Percentiles rank a stretch among this genome's conserved stretches.
Evolutionary conservation across 1,140 invertebrate genomes (phyloP).

Genomic region (Cheumatopsyche charites): DNA sequence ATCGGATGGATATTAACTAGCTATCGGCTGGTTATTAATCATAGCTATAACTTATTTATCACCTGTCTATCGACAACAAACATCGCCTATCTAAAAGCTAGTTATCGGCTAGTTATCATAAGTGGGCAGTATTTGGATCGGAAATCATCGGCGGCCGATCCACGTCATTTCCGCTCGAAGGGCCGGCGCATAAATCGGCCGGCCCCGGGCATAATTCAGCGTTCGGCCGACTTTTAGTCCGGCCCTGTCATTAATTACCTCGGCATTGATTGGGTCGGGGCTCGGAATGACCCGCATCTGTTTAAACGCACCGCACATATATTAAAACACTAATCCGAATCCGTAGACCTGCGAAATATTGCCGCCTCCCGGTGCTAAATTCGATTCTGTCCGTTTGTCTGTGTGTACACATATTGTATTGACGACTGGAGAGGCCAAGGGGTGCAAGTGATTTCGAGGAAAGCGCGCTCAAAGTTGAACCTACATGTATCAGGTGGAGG

Average conservation of each 20-base stretch:
- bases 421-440: not conserved
- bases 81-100: no score
- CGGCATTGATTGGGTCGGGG: conserved; percentile 33
- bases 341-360: not conserved
- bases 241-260: conserved; percentile 30
- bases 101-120: no score
- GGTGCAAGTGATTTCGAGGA: no score
- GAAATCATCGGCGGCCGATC: no score
- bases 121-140: no score
- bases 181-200: conserved; percentile 3
- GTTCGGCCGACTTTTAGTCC: conserved; percentile 23
- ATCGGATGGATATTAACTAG: no score
- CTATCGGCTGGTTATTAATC: no score
- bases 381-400: not conserved
- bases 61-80: no score
- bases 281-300: conserved; percentile 17
- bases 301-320: conserved; percentile 19
- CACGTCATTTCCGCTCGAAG: no score
- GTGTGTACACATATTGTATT: not conserved
- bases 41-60: no score
- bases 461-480: no score
- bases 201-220: conserved; percentile 19
- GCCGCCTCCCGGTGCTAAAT: not conserved
- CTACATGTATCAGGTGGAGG: no score
- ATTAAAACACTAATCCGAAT: conserved; percentile 7